Base-by-base conservation (phyloP, 2,797 vertebrate species). In the Malacoctenus gilli region DNA sequence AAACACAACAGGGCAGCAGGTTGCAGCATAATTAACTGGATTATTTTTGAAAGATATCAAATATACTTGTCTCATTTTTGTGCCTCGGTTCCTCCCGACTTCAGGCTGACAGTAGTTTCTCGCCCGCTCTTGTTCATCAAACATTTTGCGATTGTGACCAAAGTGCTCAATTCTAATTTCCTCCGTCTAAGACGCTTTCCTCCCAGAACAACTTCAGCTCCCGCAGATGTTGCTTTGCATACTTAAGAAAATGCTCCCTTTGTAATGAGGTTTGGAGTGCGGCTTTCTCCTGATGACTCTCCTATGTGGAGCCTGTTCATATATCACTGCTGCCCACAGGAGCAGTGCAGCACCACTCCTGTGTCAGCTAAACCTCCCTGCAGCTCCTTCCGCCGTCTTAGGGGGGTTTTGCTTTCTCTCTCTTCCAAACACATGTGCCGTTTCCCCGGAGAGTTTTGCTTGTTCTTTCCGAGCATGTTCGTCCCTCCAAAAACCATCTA, bases 321-420 rank as follows among this genome's bases (percentile, higher is more conserved):
- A 20, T n/a, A 41, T 41, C 39, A 21, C 23, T 44, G 23, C 25
- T 15, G 36, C 36, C 16, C 36, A 18, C n/a, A 2, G 30, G 38
- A 59, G 25, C 14, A 5, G 23, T 15, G 9, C 39, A 25, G 32
- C 40, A 37, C 15, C 23, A 13, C 31, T 42, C 8, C 15, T 47
- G 42, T 19, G 25, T 40, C 15, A 28, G 35, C 35, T 39, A 46
- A 61, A 38, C 10, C 32, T 31, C 36, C 34, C 59, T 40, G 42
- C 36, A 35, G 7, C 35, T 34, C 15, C 36, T 55, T 14, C 23
- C 28, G 39, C 23, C 28, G 39, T 22, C 32, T 23, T 22, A 22
- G 4, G 25, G 19, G 8, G 43, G 23, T 20, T 32, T 20, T 32
- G 43, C 19, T 43, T 36, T 34, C 1, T 58, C 38, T 34, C 2